These are phyloP conservation scores for Drosophila mulleri DNA, from an alignment of 2,888 invertebrate species.

Conservation along the genomic window DNA sequence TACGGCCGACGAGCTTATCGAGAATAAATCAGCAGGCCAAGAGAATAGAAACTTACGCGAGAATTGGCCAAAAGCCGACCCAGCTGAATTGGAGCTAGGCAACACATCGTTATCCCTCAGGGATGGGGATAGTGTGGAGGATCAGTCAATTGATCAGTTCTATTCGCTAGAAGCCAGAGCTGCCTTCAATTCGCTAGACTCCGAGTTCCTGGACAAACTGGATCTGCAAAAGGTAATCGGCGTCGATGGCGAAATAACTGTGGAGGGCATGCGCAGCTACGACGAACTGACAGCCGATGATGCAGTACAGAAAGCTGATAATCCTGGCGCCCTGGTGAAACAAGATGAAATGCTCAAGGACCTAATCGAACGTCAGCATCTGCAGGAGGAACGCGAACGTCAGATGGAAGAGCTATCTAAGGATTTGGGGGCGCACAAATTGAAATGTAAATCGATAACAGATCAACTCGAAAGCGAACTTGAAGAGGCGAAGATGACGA, in stretches of 20 bases:
- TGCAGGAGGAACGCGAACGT: constrained; percentile 56
- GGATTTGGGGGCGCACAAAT: not conserved
- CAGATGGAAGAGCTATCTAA: constrained; percentile 24
- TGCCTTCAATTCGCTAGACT: constrained; percentile 67
- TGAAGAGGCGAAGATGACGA: not conserved
- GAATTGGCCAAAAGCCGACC: constrained; percentile 55
- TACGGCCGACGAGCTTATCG: constrained; percentile 47
- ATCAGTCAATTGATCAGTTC: constrained; percentile 48
- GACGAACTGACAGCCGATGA: constrained; percentile 66
- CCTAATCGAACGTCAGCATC: constrained; percentile 64
- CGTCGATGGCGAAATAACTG: constrained; percentile 62
- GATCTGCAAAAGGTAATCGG: constrained; percentile 62
- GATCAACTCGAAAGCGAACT: not conserved
- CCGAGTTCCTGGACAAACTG: constrained; percentile 72
- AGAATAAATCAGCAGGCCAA: too few relatives aligned
- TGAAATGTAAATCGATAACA: not conserved
- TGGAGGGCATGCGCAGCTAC: constrained; percentile 72
- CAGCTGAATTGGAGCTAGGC: constrained; percentile 24
- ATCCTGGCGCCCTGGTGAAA: constrained; percentile 14
- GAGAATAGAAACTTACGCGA: constrained; percentile 13
- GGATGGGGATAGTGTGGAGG: constrained; percentile 25
- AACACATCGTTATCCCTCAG: not conserved
- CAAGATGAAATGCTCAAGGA: constrained; percentile 60
- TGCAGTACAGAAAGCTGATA: not conserved
- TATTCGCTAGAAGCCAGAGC: constrained; percentile 63